Conservation (phyloP, 1,140 invertebrate genomes). For the Pectinophora gossypiella region DNA sequence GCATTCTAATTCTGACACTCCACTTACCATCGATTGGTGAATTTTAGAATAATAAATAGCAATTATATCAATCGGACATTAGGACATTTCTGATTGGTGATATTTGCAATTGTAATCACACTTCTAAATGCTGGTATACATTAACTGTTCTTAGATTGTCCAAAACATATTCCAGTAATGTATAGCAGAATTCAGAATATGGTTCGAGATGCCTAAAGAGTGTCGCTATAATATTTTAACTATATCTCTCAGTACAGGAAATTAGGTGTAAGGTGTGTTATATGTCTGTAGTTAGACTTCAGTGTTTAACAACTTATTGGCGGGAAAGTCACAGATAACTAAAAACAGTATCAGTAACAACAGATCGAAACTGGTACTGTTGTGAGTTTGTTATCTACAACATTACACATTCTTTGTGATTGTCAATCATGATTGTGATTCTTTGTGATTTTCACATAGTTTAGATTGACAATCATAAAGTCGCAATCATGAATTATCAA, state of each 20-base stretch:
- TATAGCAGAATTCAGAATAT: not conserved
- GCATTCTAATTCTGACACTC: not conserved
- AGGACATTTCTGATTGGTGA: not conserved
- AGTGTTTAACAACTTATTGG: conserved; percentile 24
- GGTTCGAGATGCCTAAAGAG: conserved; percentile 13
- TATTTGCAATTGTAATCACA: no score
- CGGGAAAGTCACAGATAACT: not conserved
- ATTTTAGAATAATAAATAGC: not conserved
- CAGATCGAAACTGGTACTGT: no score
- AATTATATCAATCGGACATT: not conserved
- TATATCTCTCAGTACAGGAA: conserved; percentile 74
- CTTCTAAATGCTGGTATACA: not conserved
- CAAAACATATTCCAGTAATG: not conserved
- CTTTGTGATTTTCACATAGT: no score
- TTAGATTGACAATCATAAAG: no score
- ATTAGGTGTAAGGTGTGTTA: conserved; percentile 59
- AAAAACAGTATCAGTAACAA: no score
- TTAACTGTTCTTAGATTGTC: not conserved
- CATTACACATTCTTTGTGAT: no score
- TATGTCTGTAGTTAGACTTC: conserved; percentile 56
- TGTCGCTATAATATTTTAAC: conserved; percentile 47
- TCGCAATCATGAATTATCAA: no score
- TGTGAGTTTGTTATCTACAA: no score
- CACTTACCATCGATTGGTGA: not conserved
- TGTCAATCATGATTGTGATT: no score